Percentiles rank a stretch among this genome's conserved stretches.
These are phyloP conservation scores for Chrysolina haemoptera DNA, from an alignment of 2,888 invertebrate genomes.

Conservation along the genomic window DNA sequence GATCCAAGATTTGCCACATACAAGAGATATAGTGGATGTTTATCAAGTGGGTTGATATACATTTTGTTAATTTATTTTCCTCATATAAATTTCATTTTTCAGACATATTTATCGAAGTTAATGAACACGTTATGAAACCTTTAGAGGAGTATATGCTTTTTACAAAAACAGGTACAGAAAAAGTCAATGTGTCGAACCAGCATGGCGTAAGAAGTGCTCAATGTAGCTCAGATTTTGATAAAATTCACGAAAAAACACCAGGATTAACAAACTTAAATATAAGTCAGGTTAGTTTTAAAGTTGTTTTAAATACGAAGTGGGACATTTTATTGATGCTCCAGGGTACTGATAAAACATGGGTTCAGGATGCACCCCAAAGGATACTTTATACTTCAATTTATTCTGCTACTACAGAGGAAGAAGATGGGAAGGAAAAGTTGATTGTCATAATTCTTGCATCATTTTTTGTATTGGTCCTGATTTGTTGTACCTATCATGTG, in stretches of 20 bases:
- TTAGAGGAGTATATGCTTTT: slow-evolving; percentile 94
- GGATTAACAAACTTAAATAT: slow-evolving; percentile 74
- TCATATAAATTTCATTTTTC: slow-evolving; percentile 48
- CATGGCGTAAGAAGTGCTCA: slow-evolving; percentile 90
- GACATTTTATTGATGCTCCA: slow-evolving; percentile 60
- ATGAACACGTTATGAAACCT: slow-evolving; percentile 90
- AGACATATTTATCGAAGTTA: slow-evolving; percentile 91
- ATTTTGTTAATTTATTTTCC: background rate
- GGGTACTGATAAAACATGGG: slow-evolving; percentile 87
- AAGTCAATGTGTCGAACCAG: slow-evolving; percentile 89
- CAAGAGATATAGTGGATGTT: slow-evolving; percentile 90
- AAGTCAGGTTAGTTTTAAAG: slow-evolving; percentile 70
- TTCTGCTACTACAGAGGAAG: slow-evolving; percentile 82
- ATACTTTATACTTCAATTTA: slow-evolving; percentile 83
- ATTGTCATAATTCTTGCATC: slow-evolving; percentile 85
- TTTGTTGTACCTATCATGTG: slow-evolving; percentile 81
- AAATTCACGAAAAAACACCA: slow-evolving; percentile 73
- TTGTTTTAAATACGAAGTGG: background rate
- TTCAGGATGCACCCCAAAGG: slow-evolving; percentile 86
- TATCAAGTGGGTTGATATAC: slow-evolving; percentile 81
- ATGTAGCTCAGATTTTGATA: slow-evolving; percentile 85
- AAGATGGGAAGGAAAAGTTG: slow-evolving; percentile 84
- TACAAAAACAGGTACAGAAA: slow-evolving; percentile 86
- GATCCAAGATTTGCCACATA: slow-evolving; percentile 87
- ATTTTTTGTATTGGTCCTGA: slow-evolving; percentile 80